Evolutionary conservation across 2,113 vertebrate genomes (phyloP).

Genomic region (Eubucco bourcierii): DNA sequence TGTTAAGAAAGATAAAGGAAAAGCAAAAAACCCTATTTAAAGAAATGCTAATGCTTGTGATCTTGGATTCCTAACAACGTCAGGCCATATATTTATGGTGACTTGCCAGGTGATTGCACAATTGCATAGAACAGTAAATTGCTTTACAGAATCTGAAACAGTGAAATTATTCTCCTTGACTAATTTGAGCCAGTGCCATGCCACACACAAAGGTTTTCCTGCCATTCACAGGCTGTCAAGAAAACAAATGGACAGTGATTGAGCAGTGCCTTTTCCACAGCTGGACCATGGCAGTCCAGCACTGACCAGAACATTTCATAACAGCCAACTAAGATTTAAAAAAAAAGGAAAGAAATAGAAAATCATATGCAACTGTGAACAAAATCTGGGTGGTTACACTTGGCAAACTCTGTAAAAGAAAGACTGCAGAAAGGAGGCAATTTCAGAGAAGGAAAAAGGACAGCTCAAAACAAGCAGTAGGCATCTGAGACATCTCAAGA

Average conservation of each 20-base stretch:
- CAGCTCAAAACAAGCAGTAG: not conserved
- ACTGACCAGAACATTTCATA: not conserved
- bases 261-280: not conserved
- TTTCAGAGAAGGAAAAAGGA: not conserved
- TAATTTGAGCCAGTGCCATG: not conserved
- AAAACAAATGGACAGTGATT: not conserved
- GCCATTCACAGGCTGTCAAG: not conserved
- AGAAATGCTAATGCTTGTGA: not conserved
- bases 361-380: not conserved
- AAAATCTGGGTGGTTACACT: not conserved
- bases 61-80: not conserved
- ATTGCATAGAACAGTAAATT: not conserved
- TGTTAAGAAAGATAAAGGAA: not conserved
- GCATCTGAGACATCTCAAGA: not conserved
- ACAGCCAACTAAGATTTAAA: not conserved
- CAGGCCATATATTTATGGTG: constrained; percentile 12
- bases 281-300: not conserved
- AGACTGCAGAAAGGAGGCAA: not conserved
- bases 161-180: not conserved
- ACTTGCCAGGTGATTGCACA: constrained; percentile 40
- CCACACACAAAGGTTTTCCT: not conserved
- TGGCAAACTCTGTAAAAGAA: not conserved
- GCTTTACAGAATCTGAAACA: not conserved
- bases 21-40: not conserved
- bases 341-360: not conserved